Conservation (phyloP, 2,797 vertebrate genomes). For the Myioborus melanocephalus region DNA sequence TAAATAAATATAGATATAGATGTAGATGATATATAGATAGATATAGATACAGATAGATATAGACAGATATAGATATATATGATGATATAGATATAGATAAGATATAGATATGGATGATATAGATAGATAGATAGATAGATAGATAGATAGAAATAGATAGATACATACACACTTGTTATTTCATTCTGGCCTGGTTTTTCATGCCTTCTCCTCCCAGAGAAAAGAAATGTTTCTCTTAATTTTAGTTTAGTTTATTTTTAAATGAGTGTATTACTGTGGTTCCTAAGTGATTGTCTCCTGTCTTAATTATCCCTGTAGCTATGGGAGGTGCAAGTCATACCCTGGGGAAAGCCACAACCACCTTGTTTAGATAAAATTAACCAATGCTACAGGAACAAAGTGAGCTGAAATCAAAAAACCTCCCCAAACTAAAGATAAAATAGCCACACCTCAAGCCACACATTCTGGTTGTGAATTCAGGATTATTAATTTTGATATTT, state of each 20-base stretch:
- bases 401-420: background rate
- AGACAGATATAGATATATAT: too few relatives aligned
- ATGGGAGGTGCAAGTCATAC: background rate
- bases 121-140: too few relatives aligned
- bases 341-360: background rate
- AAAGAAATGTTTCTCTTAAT: background rate
- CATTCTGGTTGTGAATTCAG: background rate
- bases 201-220: background rate
- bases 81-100: too few relatives aligned
- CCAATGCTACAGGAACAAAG: background rate
- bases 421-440: background rate
- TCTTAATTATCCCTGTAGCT: background rate
- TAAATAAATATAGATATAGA: too few relatives aligned
- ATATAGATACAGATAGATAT: background rate
- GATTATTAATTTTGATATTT: background rate
- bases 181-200: background rate
- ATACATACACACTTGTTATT: too few relatives aligned
- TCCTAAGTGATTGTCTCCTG: background rate
- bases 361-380: background rate
- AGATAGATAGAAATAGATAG: too few relatives aligned
- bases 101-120: too few relatives aligned
- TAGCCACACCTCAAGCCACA: background rate
- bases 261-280: background rate
- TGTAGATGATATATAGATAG: background rate
- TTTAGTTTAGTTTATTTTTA: background rate